These are phyloP conservation scores for Drosophila leonis DNA, from an alignment of 2,888 invertebrate species.

Conservation along the genomic window DNA sequence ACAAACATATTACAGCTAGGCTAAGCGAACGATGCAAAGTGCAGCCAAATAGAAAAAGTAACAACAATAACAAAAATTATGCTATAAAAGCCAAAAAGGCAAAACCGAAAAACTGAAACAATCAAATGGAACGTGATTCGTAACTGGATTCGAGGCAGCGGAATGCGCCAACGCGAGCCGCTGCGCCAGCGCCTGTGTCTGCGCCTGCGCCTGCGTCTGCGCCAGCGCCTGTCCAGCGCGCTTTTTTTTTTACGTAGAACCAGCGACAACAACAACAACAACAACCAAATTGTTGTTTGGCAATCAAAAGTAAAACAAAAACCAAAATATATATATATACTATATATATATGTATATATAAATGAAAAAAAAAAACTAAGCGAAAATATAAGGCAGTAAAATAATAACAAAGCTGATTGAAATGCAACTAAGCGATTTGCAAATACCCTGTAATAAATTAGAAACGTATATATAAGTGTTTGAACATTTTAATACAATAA, in stretches of 20 bases:
- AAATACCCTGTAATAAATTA: conserved; percentile 13
- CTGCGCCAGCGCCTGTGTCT: conserved; percentile 8
- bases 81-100: conserved; percentile 42
- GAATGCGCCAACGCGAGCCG: conserved; percentile 35
- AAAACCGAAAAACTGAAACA: conserved; percentile 45
- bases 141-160: conserved; percentile 53
- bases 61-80: conserved; percentile 52
- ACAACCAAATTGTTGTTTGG: conserved; percentile 73
- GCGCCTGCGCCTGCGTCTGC: conserved; percentile 26
- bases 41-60: conserved; percentile 42
- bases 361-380: conserved; percentile 12
- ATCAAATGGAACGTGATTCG: conserved; percentile 69
- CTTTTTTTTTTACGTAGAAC: conserved; percentile 67
- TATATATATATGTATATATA: not conserved
- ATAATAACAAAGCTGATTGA: conserved; percentile 21
- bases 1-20: not conserved
- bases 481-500: not conserved
- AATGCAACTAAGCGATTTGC: not conserved
- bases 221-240: conserved; percentile 55
- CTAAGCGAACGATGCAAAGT: conserved; percentile 49
- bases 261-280: conserved; percentile 42
- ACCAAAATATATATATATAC: conserved; percentile 19
- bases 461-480: no score
- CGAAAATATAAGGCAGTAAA: conserved; percentile 27
- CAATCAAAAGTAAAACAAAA: conserved; percentile 66